A percentile compares a stretch with the other conserved stretches of the same genome.
phyloP scores from a whole-genome alignment of 2,888 invertebrate species.

The Eupeodes latifasciatus region DNA sequence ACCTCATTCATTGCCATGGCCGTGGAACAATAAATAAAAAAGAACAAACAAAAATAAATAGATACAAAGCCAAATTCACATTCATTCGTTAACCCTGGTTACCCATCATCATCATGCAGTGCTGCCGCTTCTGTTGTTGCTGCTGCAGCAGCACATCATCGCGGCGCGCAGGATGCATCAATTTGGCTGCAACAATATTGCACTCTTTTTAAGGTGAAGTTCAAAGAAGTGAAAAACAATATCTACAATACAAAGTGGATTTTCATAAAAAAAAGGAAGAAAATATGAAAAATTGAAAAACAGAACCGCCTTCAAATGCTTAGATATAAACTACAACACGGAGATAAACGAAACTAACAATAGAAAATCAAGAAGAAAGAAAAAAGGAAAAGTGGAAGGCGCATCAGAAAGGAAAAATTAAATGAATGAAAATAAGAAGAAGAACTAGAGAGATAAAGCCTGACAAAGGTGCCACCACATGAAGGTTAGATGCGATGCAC shows the following conservation, averaged over 20 bases:
- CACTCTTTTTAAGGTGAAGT: conserved; percentile 69
- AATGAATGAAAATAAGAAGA: conserved; percentile 59
- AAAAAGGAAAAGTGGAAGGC: conserved; percentile 31
- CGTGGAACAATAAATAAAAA: conserved; percentile 30
- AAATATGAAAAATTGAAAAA: background rate
- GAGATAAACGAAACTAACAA: background rate
- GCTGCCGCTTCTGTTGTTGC: background rate
- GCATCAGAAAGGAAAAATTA: conserved; percentile 46
- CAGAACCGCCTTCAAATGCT: conserved; percentile 35
- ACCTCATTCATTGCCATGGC: conserved; percentile 68
- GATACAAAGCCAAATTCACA: conserved; percentile 32
- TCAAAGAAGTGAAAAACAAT: conserved; percentile 76
- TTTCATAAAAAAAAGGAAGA: conserved; percentile 21
- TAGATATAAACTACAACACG: background rate
- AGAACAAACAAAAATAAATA: conserved; percentile 46
- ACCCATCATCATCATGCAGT: background rate
- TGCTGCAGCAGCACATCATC: background rate
- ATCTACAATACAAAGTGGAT: conserved; percentile 64
- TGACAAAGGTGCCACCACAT: conserved; percentile 52
- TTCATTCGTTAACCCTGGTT: no score
- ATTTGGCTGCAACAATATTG: conserved; percentile 37
- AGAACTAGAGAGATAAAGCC: conserved; percentile 9
- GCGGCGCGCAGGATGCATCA: conserved; percentile 40
- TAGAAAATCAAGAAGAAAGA: conserved; percentile 1
- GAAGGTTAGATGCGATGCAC: conserved; percentile 13